These are phyloP conservation scores for Ptychoptera contaminata DNA, from an alignment of 2,888 invertebrate species.

Conservation along the genomic window DNA sequence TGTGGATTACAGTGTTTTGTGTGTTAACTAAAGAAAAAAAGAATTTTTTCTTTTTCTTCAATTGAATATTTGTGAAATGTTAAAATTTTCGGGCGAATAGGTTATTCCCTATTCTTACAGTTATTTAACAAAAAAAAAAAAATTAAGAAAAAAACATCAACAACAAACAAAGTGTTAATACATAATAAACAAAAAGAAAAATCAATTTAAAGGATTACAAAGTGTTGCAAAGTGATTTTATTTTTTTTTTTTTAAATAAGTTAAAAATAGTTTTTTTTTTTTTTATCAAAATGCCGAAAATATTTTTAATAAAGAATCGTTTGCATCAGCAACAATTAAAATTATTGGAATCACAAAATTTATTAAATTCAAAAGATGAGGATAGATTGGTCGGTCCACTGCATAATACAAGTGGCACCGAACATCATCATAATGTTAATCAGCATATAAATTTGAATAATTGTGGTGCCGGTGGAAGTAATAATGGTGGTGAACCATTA, in stretches of 20 bases:
- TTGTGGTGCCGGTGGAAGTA: slow-evolving; percentile 22
- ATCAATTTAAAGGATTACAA: background rate
- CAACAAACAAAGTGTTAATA: background rate
- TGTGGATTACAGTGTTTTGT: too few species aligned
- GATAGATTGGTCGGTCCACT: slow-evolving; percentile 44
- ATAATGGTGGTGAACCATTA: slow-evolving; percentile 33
- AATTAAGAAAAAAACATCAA: too few species aligned
- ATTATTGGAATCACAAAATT: slow-evolving; percentile 68
- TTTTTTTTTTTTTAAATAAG: slow-evolving; percentile 6
- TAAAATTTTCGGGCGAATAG: too few species aligned
- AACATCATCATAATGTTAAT: slow-evolving; percentile 12
- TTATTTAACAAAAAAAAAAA: too few species aligned
- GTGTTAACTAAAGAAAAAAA: too few species aligned
- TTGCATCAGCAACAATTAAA: slow-evolving; percentile 81
- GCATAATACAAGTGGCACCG: slow-evolving; percentile 18
- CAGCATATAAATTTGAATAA: slow-evolving; percentile 8
- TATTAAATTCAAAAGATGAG: slow-evolving; percentile 42
- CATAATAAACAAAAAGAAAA: background rate
- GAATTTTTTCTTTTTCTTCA: too few species aligned
- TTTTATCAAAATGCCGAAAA: slow-evolving; percentile 78
- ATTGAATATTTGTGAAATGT: too few species aligned
- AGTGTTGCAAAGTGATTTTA: background rate
- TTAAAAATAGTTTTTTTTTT: too few species aligned
- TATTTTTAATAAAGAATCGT: slow-evolving; percentile 80
- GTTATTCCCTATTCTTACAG: too few species aligned